A percentile compares a stretch with the other conserved stretches of the same genome.
Conservation (phyloP, 2,113 vertebrate species). For the Gymnocephalus cernua region DNA sequence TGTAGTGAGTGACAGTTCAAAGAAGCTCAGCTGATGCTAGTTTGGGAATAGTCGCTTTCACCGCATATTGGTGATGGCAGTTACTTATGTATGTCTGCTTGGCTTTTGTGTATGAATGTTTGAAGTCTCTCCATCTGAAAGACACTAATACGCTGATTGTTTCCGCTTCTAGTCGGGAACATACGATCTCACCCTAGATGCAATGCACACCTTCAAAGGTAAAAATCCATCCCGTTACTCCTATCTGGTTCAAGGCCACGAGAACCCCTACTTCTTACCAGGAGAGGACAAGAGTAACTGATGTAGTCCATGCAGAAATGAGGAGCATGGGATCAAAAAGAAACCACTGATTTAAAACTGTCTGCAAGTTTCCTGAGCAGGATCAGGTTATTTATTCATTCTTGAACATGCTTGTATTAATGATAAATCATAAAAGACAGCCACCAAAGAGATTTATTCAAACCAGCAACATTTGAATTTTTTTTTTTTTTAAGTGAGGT, state of each 20-base stretch:
- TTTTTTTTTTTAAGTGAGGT: not conserved
- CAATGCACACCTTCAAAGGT: conserved; percentile 83
- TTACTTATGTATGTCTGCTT: not conserved
- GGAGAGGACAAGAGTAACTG: conserved; percentile 72
- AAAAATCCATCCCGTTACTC: conserved; percentile 81
- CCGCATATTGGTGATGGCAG: conserved; percentile 7
- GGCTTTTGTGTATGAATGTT: conserved; percentile 6
- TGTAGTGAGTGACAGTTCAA: conserved; percentile 17
- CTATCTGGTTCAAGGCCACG: conserved; percentile 85
- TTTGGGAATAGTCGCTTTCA: conserved; percentile 14
- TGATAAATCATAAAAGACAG: conserved; percentile 24
- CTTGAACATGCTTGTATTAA: not conserved
- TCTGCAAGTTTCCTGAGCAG: conserved; percentile 18
- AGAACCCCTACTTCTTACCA: conserved; percentile 84
- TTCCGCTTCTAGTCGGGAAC: conserved; percentile 78
- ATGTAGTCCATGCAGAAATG: not conserved
- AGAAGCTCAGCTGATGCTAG: conserved; percentile 9
- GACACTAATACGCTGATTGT: conserved; percentile 6
- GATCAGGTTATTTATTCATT: conserved; percentile 26
- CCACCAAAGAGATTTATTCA: conserved; percentile 62
- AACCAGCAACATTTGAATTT: not conserved
- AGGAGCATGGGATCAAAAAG: conserved; percentile 26
- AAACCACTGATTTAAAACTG: conserved; percentile 20
- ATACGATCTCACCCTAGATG: conserved; percentile 73
- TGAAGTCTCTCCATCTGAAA: not conserved